Evolutionary conservation across 2,113 vertebrate species (phyloP).

Genomic region (Urocynchramus pylzowi): DNA sequence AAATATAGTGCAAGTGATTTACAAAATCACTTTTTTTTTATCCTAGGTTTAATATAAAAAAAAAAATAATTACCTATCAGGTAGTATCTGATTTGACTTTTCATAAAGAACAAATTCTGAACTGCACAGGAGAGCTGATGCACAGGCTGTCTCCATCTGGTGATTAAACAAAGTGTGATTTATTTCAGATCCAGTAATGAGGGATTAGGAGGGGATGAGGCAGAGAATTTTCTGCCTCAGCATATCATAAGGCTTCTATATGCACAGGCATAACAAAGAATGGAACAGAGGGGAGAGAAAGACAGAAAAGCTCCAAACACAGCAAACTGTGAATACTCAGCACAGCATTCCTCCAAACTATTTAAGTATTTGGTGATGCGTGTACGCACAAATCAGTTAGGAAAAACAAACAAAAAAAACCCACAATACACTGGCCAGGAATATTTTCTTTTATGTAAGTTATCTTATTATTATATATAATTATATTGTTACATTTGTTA

Average conservation of each 20-base stretch:
- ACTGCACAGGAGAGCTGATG: not conserved
- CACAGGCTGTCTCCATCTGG: not conserved
- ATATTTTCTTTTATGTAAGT: not conserved
- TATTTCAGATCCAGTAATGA: not conserved
- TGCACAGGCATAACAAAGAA: not conserved
- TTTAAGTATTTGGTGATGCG: not conserved
- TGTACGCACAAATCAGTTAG: not conserved
- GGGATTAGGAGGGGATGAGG: not conserved
- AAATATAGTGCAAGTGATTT: not conserved
- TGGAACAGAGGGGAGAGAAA: not conserved
- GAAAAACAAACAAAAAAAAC: not conserved
- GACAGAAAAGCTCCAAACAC: not conserved
- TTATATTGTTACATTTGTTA: not conserved
- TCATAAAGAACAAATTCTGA: not conserved
- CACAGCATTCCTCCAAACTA: not conserved
- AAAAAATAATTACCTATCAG: not conserved
- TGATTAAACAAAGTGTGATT: not conserved
- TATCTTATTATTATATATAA: not conserved
- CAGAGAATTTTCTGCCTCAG: not conserved
- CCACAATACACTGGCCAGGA: fast-evolving
- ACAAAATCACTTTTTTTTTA: not conserved
- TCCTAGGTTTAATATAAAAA: not conserved
- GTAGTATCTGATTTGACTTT: not conserved
- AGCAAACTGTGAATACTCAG: not conserved
- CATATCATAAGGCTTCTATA: not conserved